phyloP scores from a whole-genome alignment of 2,888 invertebrate species.

The Troglohyphantes excavatus region DNA sequence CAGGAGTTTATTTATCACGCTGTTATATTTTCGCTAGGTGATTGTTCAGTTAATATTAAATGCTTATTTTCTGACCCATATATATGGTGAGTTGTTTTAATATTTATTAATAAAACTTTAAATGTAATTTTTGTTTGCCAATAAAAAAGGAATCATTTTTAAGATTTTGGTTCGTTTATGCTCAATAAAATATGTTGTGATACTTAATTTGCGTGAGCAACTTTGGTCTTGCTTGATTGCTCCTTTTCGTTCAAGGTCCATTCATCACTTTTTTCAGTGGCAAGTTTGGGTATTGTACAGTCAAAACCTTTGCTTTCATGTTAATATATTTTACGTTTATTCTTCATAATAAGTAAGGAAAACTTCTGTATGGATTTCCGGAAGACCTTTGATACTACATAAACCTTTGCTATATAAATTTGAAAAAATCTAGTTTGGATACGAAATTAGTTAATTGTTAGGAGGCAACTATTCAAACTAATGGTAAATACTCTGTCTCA shows the following conservation, averaged over 20 bases:
- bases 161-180: neutral
- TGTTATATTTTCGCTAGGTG: neutral
- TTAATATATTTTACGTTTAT: too few species aligned
- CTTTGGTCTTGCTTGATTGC: conserved; percentile 37
- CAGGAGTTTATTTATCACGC: neutral
- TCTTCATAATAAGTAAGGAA: too few species aligned
- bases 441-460: too few species aligned
- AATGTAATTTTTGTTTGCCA: neutral
- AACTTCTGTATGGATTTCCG: too few species aligned
- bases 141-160: neutral
- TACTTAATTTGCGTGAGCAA: too few species aligned
- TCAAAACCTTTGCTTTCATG: too few species aligned
- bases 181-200: neutral
- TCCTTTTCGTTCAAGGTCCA: conserved; percentile 43
- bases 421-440: too few species aligned
- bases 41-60: conserved; percentile 20
- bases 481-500: too few species aligned
- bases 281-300: too few species aligned
- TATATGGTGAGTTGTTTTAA: conserved; percentile 41
- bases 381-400: too few species aligned
- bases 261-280: neutral
- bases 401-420: too few species aligned
- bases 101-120: conserved; percentile 2
- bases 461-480: too few species aligned
- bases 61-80: conserved; percentile 6